These are phyloP conservation scores for Nerophis lumbriciformis DNA, from an alignment of 2,113 vertebrate genomes.

Conservation along the genomic window DNA sequence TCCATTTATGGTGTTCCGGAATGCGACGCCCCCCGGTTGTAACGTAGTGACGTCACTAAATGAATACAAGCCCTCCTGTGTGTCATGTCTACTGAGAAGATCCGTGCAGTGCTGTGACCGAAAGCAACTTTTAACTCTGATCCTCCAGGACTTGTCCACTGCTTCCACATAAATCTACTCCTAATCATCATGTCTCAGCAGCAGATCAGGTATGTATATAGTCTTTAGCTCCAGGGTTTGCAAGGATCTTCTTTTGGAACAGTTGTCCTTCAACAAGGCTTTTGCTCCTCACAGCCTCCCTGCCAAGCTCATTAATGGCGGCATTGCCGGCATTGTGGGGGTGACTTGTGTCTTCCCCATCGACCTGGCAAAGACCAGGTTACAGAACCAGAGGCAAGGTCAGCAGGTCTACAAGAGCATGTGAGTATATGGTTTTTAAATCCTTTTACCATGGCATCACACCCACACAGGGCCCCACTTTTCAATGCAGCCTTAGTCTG, in stretches of 20 bases:
- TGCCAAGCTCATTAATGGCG: slow-evolving; percentile 82
- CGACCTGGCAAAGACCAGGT: slow-evolving; percentile 79
- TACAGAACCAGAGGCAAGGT: slow-evolving; percentile 81
- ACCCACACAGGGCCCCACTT: no score
- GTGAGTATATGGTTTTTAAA: slow-evolving; percentile 58
- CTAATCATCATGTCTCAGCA: slow-evolving; percentile 74
- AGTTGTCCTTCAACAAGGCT: no score
- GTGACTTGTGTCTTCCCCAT: slow-evolving; percentile 83
- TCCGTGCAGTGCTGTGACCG: neutral
- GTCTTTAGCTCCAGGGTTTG: neutral
- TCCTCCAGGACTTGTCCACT: slow-evolving; percentile 13
- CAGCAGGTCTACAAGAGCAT: slow-evolving; percentile 80
- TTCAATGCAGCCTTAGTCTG: no score
- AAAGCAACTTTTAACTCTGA: neutral
- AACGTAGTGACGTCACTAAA: slow-evolving; percentile 1
- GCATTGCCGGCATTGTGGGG: slow-evolving; percentile 79
- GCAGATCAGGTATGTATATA: slow-evolving; percentile 65
- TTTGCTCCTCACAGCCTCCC: slow-evolving; percentile 67
- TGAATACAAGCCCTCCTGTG: slow-evolving; percentile 16
- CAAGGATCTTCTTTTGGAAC: no score
- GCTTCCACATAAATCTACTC: neutral
- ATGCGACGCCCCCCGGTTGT: slow-evolving; percentile 23
- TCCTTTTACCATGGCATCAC: no score
- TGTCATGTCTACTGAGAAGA: no score
- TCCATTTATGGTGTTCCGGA: slow-evolving; percentile 38